A percentile compares a stretch with the other conserved stretches of the same genome.
These are phyloP conservation scores for Solea solea DNA, from an alignment of 2,113 vertebrate genomes.

Conservation along the genomic window DNA sequence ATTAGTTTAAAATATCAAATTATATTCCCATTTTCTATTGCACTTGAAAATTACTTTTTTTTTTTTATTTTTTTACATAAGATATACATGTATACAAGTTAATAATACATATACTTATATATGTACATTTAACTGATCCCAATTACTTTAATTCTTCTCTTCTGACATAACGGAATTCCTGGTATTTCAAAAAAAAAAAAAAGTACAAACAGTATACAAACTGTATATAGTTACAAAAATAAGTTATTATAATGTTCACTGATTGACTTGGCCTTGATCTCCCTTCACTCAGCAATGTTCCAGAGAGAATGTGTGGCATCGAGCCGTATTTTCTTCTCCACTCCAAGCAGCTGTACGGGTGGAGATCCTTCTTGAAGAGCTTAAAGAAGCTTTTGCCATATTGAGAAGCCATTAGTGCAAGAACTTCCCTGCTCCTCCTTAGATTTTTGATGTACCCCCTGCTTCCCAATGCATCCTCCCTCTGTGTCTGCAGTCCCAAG, in stretches of 20 bases:
- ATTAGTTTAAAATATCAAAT: slow-evolving; percentile 70
- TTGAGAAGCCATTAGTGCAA: slow-evolving; percentile 74
- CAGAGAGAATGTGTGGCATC: slow-evolving; percentile 68
- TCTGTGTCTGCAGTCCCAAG: slow-evolving; percentile 76
- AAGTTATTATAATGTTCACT: slow-evolving; percentile 78
- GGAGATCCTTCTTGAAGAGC: slow-evolving; percentile 61
- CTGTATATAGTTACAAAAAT: slow-evolving; percentile 76
- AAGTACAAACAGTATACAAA: slow-evolving; percentile 70
- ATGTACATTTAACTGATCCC: slow-evolving; percentile 76
- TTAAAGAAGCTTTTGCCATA: slow-evolving; percentile 49
- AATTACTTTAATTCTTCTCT: slow-evolving; percentile 72
- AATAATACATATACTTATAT: slow-evolving; percentile 72
- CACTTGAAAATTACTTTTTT: slow-evolving; percentile 91
- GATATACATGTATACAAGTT: slow-evolving; percentile 80
- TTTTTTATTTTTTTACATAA: slow-evolving; percentile 72
- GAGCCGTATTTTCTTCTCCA: slow-evolving; percentile 37
- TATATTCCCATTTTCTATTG: slow-evolving; percentile 92
- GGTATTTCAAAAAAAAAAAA: slow-evolving; percentile 53
- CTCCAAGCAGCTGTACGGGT: slow-evolving; percentile 62
- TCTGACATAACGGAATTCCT: slow-evolving; percentile 67
- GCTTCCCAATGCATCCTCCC: slow-evolving; percentile 42
- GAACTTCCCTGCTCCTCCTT: slow-evolving; percentile 66
- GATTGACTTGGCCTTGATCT: slow-evolving; percentile 67
- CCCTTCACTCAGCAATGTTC: slow-evolving; percentile 70
- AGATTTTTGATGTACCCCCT: slow-evolving; percentile 41